Evolutionary conservation across 2,888 invertebrate genomes (phyloP), one percentile per base, ranked within the genome.

Genomic region (Erebia ligea): DNA sequence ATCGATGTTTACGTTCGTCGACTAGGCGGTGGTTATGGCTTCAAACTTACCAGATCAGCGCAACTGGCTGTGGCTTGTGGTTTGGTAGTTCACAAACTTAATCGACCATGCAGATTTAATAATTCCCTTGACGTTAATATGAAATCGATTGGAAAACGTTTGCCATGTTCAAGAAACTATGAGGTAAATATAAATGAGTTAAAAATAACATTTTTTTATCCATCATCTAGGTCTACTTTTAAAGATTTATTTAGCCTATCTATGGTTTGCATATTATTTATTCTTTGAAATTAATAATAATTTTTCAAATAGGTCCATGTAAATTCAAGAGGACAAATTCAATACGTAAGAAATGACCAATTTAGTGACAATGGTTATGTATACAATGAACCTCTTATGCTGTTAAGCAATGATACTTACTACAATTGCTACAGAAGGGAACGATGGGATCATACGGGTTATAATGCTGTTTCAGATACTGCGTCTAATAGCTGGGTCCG

Each of bases 41-140:
- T 94, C 0, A 98, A 98, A 86, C 94, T 97, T 75, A 93, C 95
- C 0, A 92, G 96, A 50, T 86, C 94, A 11, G 80, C 87, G 4
- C 91, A 94, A 68, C 81, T 95, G 4, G 93, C 95, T 0, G 91
- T 94, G n/a, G 95, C 95, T 0, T 94, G 95, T 74, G 95, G 95
- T 2, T 80, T 97, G 13, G 96, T 95, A 0, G 94, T 95, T 0
- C 84, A 94, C 75, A 94, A 94, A 75, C 84, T 95, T 2, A 93
- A 95, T 80, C 85, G 87, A 65, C 96, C 97, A 0, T 95, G 96
- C 3, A 93, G 96, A 70, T 89, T 97, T 67, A 90, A 94, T 61
- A 85, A 96, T 84, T 90, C 95, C 8, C 86, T 97, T 69, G 94
- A 95, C 69, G 94, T 94, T n/a, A 95, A 95, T 76, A 95, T 95